phyloP scores from a whole-genome alignment of 2,888 invertebrate genomes.

The Leptopilina myrica region DNA sequence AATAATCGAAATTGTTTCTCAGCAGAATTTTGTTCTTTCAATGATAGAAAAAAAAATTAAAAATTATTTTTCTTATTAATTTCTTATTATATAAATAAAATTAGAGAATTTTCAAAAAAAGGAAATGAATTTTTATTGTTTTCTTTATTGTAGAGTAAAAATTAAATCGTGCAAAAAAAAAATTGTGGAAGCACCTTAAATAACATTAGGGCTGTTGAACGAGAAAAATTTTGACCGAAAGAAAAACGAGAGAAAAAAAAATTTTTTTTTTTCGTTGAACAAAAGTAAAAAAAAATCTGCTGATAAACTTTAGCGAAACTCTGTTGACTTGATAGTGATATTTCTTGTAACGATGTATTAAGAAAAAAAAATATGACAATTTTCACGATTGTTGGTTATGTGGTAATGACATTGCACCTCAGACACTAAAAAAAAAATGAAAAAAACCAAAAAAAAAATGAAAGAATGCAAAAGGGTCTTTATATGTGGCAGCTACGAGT shows the following conservation, averaged over 20 bases:
- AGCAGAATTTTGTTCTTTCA: background rate
- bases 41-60: no score
- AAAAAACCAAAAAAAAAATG: no score
- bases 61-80: no score
- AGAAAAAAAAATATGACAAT: background rate
- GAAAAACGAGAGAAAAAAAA: background rate
- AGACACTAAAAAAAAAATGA: constrained; percentile 5
- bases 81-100: no score
- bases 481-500: constrained; percentile 35
- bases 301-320: background rate
- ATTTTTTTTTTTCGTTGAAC: no score
- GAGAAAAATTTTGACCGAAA: no score
- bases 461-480: background rate
- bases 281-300: background rate
- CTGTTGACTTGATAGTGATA: constrained; percentile 18
- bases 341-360: constrained; percentile 27
- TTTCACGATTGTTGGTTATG: constrained; percentile 25
- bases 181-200: no score
- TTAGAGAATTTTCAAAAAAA: no score
- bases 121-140: no score
- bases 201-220: no score
- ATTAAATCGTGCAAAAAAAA: no score
- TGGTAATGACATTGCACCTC: constrained; percentile 25
- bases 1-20: background rate
- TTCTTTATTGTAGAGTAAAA: no score